Base-by-base conservation (phyloP, 2,113 vertebrate species). In the Lampris incognitus region DNA sequence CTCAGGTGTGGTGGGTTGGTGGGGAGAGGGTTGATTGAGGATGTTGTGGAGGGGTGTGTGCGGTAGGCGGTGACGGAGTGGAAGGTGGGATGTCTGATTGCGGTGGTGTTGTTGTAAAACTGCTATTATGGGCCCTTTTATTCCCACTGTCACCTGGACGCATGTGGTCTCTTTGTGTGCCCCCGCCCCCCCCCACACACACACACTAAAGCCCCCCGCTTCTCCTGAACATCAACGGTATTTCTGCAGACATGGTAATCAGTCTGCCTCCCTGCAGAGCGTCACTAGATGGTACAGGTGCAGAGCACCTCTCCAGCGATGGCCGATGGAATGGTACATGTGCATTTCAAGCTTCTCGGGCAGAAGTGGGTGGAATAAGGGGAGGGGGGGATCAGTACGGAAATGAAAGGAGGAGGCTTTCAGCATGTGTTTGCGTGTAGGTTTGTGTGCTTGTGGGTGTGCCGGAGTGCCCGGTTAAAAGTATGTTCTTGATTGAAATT, bases 161-260 rank as follows among this genome's bases (percentile, higher is more conserved):
- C 66, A 48, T 50, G 55, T 74, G 6, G 44, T 66, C 59, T 81
- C 71, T 67, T 74, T 60, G 59, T 52, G 69, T 69, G 78, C 50
- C 60, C 57, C 69, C 73, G 52, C 54, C 63, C 54, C 42, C 67
- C 58, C 42, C 38, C 62, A 37, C 24, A 24, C 24, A 24, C 24
- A 24, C 24, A 24, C 24, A 24, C 24, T 24, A 24, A 24, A 24
- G 24, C 69, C 70, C 63, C 37, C 67, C 40, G 11, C 58, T 55
- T 66, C 42, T 40, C 38, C 39, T 65, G 50, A 63, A 52, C 74
- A 74, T 2, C 1, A 50, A 65, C 94, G 88, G 91, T 24, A 93
- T 94, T 94, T 86, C 87, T 90, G 89, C 92, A 86, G 93, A 95
- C 94, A 95, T 92, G 91, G 84, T 92, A 94, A 96, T 95, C 92